These are phyloP conservation scores for Brachionus plicatilis DNA, from an alignment of 1,140 invertebrate species.

Conservation along the genomic window DNA sequence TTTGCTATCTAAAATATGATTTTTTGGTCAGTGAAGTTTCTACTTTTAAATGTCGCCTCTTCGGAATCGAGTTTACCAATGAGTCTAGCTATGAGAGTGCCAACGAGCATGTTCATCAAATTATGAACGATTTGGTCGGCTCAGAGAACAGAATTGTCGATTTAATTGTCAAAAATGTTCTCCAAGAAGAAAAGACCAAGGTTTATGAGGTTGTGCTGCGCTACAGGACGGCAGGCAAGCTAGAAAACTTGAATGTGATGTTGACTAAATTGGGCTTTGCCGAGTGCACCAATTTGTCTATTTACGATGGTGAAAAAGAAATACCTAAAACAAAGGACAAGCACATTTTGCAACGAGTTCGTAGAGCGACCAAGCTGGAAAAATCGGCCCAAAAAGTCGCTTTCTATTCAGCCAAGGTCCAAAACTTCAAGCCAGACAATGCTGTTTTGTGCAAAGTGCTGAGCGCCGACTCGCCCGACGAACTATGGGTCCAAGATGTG, in stretches of 20 bases:
- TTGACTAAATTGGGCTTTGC: not conserved
- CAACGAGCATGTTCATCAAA: not conserved
- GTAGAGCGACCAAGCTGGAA: not conserved
- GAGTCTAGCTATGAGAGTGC: not conserved
- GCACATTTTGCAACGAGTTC: not conserved
- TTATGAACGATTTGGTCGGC: not conserved
- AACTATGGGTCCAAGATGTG: slow-evolving; percentile 17
- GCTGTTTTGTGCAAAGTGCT: not conserved
- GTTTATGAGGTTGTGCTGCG: not conserved
- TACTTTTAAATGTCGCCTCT: not conserved
- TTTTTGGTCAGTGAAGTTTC: not conserved
- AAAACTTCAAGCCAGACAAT: not conserved
- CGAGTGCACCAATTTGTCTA: not conserved
- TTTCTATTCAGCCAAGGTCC: not conserved
- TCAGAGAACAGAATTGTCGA: not conserved
- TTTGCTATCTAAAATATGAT: not conserved
- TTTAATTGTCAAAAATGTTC: not conserved
- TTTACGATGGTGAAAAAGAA: slow-evolving; percentile 24
- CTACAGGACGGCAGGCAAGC: not conserved
- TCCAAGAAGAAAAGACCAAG: not conserved
- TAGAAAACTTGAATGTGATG: not conserved
- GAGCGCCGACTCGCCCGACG: not conserved
- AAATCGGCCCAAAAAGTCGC: not conserved
- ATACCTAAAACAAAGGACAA: not conserved
- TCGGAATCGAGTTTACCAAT: not conserved